A percentile compares a stretch with the other conserved stretches of the same genome.
phyloP scores from a whole-genome alignment of 1,140 invertebrate species.

The Trichonephila inaurata region DNA sequence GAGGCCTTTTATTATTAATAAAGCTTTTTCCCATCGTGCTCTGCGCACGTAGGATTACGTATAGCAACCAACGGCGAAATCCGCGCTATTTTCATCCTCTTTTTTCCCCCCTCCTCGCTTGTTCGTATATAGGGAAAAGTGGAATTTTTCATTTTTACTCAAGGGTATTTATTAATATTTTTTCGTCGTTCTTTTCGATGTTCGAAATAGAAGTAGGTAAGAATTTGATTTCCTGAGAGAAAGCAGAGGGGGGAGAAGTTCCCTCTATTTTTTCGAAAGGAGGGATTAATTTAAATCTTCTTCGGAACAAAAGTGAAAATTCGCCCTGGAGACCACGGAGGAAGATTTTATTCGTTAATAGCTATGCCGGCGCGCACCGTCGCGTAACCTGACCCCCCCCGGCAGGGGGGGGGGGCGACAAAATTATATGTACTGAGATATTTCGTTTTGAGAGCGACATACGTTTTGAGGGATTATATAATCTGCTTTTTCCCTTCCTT shows the following conservation, averaged over 20 bases:
- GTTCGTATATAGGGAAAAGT: not conserved
- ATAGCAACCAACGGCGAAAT: not conserved
- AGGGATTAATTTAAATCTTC: slow-evolving; percentile 21
- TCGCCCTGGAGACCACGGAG: not conserved
- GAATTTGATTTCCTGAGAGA: slow-evolving; percentile 1
- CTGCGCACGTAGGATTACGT: not conserved
- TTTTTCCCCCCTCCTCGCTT: not conserved
- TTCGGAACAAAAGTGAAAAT: slow-evolving; percentile 8
- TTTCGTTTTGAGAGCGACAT: not conserved
- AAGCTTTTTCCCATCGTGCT: slow-evolving; percentile 18
- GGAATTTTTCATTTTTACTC: slow-evolving; percentile 31
- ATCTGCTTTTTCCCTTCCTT: too few relatives aligned
- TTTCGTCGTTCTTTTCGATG: not conserved
- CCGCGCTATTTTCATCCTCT: not conserved
- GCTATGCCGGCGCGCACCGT: too few relatives aligned
- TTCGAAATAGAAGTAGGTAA: not conserved
- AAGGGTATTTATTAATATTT: slow-evolving; percentile 25
- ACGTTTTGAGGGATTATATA: not conserved
- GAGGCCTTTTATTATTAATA: slow-evolving; percentile 22
- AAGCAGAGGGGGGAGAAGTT: not conserved
- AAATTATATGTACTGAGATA: not conserved
- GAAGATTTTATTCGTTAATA: slow-evolving; percentile 5
- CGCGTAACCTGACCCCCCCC: not conserved
- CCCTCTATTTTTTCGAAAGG: not conserved
- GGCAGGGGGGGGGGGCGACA: not conserved